Conservation (phyloP, 2,888 invertebrate genomes). For the Ormyrus labotus region DNA sequence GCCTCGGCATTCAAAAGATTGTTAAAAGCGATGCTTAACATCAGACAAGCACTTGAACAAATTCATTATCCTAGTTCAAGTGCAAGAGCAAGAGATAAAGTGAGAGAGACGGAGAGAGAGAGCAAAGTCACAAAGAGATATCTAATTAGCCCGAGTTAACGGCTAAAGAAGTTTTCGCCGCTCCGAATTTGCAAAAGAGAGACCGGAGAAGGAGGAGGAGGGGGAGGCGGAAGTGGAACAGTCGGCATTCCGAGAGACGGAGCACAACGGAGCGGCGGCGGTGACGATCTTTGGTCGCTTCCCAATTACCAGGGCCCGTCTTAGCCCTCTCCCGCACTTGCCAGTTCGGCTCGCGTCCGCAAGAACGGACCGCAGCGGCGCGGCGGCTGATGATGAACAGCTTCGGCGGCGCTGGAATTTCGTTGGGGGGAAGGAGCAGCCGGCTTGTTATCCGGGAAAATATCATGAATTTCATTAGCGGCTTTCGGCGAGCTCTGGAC, state of each 20-base stretch:
- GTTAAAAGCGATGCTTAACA: not conserved
- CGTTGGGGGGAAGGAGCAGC: not conserved
- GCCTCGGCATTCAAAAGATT: not conserved
- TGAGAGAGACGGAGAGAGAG: no score
- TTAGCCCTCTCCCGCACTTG: no score
- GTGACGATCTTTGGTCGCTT: conserved; percentile 24
- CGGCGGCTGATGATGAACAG: conserved; percentile 27
- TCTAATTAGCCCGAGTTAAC: conserved; percentile 36
- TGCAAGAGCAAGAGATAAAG: no score
- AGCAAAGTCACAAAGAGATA: not conserved
- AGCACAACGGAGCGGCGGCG: not conserved
- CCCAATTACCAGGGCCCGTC: conserved; percentile 22
- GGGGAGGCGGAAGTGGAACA: no score
- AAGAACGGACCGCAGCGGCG: conserved; percentile 23
- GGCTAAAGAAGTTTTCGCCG: conserved; percentile 28
- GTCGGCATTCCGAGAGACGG: not conserved
- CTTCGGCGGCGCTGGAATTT: conserved; percentile 38
- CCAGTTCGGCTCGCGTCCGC: not conserved
- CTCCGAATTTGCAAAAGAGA: no score
- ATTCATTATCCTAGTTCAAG: no score
- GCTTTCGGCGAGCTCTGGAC: not conserved
- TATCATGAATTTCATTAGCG: conserved; percentile 25
- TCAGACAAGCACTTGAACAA: no score
- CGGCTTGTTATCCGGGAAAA: conserved; percentile 24
- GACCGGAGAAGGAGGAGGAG: no score